Percentiles rank a stretch among this genome's conserved stretches.
phyloP scores from a whole-genome alignment of 2,797 vertebrate genomes.

The Danio albolineatus region DNA sequence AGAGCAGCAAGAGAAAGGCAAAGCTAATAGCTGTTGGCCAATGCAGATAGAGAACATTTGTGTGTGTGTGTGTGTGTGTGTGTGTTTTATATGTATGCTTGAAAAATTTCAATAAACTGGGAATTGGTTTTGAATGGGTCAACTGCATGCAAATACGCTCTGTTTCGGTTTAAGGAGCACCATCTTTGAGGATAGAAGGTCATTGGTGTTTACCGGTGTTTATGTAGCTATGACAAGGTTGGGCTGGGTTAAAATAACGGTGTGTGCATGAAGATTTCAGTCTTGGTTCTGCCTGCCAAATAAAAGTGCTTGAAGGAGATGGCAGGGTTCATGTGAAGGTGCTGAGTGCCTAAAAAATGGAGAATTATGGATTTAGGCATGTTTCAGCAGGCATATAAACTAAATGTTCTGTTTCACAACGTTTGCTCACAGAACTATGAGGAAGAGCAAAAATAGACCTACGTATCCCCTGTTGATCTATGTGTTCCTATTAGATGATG shows the following conservation, averaged over 20 bases:
- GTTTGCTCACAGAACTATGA: neutral
- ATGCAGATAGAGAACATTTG: neutral
- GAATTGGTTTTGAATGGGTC: neutral
- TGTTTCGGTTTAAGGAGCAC: slow-evolving; percentile 1
- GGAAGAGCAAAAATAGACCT: slow-evolving; percentile 3
- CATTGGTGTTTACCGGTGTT: slow-evolving; percentile 31
- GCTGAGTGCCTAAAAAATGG: slow-evolving; percentile 18
- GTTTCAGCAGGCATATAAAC: slow-evolving; percentile 1
- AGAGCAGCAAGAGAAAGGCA: slow-evolving; percentile 66
- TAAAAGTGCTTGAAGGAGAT: slow-evolving; percentile 42
- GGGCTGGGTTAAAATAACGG: slow-evolving; percentile 27
- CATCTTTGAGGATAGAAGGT: slow-evolving; percentile 26
- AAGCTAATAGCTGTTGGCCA: neutral
- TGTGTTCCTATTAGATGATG: neutral
- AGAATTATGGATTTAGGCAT: slow-evolving; percentile 1
- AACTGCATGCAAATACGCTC: neutral
- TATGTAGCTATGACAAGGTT: slow-evolving; percentile 40
- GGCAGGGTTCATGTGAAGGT: slow-evolving; percentile 3
- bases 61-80: neutral
- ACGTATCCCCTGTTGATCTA: neutral
- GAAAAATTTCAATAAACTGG: neutral
- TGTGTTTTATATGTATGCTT: neutral
- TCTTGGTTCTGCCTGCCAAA: slow-evolving; percentile 21
- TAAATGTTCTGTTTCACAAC: neutral
- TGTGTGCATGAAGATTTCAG: slow-evolving; percentile 25